Percentiles rank a stretch among this genome's conserved stretches.
phyloP scores from a whole-genome alignment of 2,888 invertebrate genomes.

The Anthophora plumipes region DNA sequence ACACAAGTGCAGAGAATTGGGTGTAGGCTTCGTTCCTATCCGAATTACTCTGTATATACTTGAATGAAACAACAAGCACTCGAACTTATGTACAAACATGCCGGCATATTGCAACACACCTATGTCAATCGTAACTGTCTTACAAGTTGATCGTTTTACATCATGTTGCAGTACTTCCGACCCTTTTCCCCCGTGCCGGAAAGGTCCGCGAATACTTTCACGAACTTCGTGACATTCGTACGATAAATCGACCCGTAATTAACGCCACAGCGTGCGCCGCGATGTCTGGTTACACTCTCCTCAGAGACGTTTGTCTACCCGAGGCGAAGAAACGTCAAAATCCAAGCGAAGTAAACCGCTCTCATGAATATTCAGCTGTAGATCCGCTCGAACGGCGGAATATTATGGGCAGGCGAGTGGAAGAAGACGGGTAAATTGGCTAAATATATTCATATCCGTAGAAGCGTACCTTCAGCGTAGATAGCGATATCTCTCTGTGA shows the following conservation, averaged over 20 bases:
- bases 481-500: conserved; percentile 60
- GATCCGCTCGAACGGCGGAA: conserved; percentile 48
- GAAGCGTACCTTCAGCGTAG: conserved; percentile 51
- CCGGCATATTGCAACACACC: too few species aligned
- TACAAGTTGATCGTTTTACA: too few species aligned
- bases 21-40: too few species aligned
- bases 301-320: conserved; percentile 39
- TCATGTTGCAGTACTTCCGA: background rate
- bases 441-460: conserved; percentile 62
- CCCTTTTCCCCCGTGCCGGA: background rate
- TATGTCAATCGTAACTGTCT: too few species aligned
- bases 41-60: too few species aligned
- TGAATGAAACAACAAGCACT: too few species aligned
- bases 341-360: conserved; percentile 27
- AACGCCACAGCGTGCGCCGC: background rate
- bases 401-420: conserved; percentile 33
- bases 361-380: conserved; percentile 63
- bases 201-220: background rate
- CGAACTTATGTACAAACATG: too few species aligned
- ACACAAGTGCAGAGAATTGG: too few species aligned
- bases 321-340: conserved; percentile 57
- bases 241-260: conserved; percentile 45
- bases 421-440: conserved; percentile 30
- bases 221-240: background rate
- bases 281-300: background rate